Evolutionary conservation across 1,140 invertebrate genomes (phyloP).

Genomic region (Aphis craccivora): DNA sequence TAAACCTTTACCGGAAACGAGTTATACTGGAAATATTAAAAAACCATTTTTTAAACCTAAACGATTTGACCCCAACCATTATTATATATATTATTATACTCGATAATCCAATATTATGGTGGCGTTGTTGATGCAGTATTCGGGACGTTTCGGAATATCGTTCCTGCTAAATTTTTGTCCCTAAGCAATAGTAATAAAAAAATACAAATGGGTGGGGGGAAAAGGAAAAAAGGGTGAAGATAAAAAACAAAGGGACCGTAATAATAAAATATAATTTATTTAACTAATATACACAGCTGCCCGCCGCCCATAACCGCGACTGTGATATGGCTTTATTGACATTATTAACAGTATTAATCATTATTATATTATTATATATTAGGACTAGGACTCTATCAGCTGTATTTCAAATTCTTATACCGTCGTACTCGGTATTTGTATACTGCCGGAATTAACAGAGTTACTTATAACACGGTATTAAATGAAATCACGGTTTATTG

Average conservation of each 20-base stretch:
- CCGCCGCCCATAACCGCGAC: background rate
- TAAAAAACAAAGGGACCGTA: conserved; percentile 7
- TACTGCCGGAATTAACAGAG: background rate
- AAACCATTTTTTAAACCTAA: conserved; percentile 42
- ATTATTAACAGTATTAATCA: background rate
- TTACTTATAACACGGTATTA: background rate
- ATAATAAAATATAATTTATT: conserved; percentile 1
- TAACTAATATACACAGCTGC: background rate
- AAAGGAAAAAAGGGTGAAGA: background rate
- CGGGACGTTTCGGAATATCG: background rate
- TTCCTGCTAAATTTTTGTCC: background rate
- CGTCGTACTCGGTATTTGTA: too few species aligned
- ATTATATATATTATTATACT: background rate
- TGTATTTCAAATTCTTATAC: background rate
- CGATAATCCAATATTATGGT: background rate
- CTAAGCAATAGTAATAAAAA: conserved; percentile 9
- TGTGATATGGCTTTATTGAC: background rate
- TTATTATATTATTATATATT: background rate
- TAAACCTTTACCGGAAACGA: conserved; percentile 46
- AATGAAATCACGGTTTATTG: background rate
- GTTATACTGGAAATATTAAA: conserved; percentile 43
- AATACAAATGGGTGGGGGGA: background rate
- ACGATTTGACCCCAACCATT: conserved; percentile 34
- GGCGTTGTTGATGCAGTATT: background rate
- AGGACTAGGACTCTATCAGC: too few species aligned